Base-by-base conservation (phyloP, 2,888 invertebrate genomes). In the Eulithis prunata region DNA sequence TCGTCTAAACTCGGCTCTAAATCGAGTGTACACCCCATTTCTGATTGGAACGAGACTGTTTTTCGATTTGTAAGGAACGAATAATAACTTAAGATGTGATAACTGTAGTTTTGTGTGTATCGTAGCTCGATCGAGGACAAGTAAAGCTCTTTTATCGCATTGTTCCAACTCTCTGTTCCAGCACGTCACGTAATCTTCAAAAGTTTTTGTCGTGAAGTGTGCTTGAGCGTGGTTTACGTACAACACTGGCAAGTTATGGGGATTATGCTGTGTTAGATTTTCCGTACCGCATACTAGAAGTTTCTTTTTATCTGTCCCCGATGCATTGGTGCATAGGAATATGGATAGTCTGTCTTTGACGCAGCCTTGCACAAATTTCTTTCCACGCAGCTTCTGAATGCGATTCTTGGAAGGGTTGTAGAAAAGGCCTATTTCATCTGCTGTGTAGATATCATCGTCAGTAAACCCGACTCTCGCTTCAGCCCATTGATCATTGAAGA, bases 401-500 rank as follows among this genome's bases (percentile, higher is more conserved):
- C 85, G 69, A 3, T 84, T 83, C 53, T 82, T 84, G 0, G 84
- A 85, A 0, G 85, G 74, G 55, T 85, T 85, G 41, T 79, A 85
- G 62, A 80, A 85, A 4, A 82, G 72, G 0, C 85, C 85, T 8
- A 83, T 77, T 64, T 85, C 85, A 46, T 85, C 85, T 6, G 80
- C 84, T 0, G 80, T 79, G 46, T 84, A 85, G 10, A 85, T 84
- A 55, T 85, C 82, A 3, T 83, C 81, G 43, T 83, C 82, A 0
- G 72, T 70, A 0, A 82, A 74, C 1, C 81, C 81, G 4, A 77
- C 66, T 0, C 84, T 72, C 0, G 77, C 78, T 57, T 84, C 84
- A 8, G 76, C 72, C 85, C 85, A 85, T 38, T 80, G 79, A 5
- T 85, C 84, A n/a, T 70, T 77, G n/a, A 85, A 80, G 65, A 85